Evolutionary conservation across 2,113 vertebrate species (phyloP).

Genomic region (Lanius collurio): DNA sequence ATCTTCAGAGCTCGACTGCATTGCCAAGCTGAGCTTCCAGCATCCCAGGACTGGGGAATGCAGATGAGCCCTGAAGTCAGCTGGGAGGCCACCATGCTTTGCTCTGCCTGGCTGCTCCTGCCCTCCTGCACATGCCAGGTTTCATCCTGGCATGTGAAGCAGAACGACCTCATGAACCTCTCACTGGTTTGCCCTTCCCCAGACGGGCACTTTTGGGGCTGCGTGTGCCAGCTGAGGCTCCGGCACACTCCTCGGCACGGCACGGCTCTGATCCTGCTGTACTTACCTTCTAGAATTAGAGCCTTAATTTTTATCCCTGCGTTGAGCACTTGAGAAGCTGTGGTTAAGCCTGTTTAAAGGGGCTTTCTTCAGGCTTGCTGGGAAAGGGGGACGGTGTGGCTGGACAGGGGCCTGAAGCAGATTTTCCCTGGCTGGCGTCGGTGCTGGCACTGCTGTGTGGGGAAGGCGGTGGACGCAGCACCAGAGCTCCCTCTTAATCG

Average conservation of each 20-base stretch:
- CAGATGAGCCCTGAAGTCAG: accelerated
- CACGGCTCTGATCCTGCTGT: conserved; percentile 28
- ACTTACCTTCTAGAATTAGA: conserved; percentile 71
- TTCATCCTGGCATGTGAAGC: accelerated
- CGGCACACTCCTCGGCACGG: accelerated
- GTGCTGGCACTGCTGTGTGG: accelerated
- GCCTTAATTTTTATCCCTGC: conserved; percentile 59
- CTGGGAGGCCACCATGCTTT: accelerated
- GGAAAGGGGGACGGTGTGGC: neutral
- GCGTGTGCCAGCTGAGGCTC: neutral
- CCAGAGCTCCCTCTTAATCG: conserved; percentile 5
- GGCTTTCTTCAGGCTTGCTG: conserved; percentile 29
- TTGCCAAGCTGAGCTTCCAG: neutral
- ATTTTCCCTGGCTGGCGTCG: neutral
- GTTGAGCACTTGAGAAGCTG: conserved; percentile 63
- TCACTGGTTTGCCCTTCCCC: accelerated
- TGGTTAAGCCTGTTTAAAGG: conserved; percentile 51
- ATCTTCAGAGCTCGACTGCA: neutral
- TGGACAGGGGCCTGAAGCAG: conserved; percentile 7
- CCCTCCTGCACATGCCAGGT: neutral
- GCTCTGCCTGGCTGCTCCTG: neutral
- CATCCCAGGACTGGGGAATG: neutral
- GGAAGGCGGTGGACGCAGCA: neutral
- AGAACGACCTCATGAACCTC: neutral
- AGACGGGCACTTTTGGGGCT: neutral